Evolutionary conservation across 2,888 invertebrate genomes (phyloP).

Genomic region (Metacarcinus magister): DNA sequence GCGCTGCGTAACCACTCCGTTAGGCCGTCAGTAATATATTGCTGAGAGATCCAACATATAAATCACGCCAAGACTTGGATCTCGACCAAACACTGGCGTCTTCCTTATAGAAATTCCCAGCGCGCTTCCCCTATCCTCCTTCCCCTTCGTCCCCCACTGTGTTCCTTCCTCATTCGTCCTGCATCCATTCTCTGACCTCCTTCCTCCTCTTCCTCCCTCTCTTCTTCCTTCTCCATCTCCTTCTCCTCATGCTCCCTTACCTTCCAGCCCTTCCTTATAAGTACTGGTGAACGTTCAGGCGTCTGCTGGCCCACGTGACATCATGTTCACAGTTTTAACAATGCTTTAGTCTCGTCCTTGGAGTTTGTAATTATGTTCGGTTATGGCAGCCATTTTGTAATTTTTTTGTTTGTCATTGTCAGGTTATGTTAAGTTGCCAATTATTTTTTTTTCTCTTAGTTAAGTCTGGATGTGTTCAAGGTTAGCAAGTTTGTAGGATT

Average conservation of each 20-base stretch:
- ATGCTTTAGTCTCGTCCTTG: background rate
- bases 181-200: background rate
- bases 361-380: background rate
- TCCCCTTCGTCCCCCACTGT: background rate
- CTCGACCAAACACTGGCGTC: constrained; percentile 71
- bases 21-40: constrained; percentile 69
- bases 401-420: background rate
- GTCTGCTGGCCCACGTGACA: background rate
- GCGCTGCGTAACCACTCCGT: constrained; percentile 51
- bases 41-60: constrained; percentile 71
- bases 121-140: constrained; percentile 44
- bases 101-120: constrained; percentile 65
- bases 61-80: constrained; percentile 71
- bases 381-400: background rate
- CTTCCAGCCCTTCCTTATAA: background rate
- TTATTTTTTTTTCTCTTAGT: too few relatives aligned
- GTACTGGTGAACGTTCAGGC: background rate
- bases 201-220: background rate
- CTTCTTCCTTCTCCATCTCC: background rate
- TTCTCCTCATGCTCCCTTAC: background rate
- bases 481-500: too few relatives aligned
- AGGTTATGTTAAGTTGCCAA: background rate
- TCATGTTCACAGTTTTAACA: background rate
- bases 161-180: background rate
- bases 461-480: too few relatives aligned